Base-by-base conservation (phyloP, 1,140 invertebrate genomes). In the Drosophila simulans region DNA sequence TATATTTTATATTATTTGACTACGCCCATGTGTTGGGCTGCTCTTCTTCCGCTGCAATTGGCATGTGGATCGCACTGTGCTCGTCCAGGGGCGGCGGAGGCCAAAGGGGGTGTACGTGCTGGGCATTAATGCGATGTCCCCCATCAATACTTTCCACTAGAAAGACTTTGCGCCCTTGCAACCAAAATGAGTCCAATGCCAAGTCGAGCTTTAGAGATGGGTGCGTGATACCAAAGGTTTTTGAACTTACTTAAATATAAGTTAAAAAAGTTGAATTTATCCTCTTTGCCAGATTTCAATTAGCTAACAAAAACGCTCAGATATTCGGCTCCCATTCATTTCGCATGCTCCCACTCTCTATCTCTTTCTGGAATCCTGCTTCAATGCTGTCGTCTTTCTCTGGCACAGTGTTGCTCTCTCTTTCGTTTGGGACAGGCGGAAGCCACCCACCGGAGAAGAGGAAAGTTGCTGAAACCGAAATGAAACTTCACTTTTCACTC, bases 401-500 rank as follows among this genome's bases (percentile, higher is more conserved):
- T 71, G 1, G 12, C 10, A 22, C 45, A 13, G 22, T 43, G 22
- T 27, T 15, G 15, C 17, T 20, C n/a, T 58, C 49, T 53, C 20
- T 70, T 46, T 70, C 34, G 13, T 11, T 35, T 10, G 7, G 31
- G 46, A n/a, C 54, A n/a, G 51, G 31, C 35, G 54, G 66, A 73
- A 73, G 15, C 49, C 57, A 73, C 40, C 55, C 69, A 74, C 57
- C 70, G 56, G 51, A 25, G 43, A 15, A 56, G 72, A 76, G 72
- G 70, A 77, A 82, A 73, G 46, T 57, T 54, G 54, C 56, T 62
- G 51, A 72, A 77, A 85, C 75, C 51, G 58, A 85, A 85, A 85
- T 73, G 56, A 85, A 85, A 84, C 80, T 84, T 80, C 48, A 85
- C 81, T 84, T 85, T 85, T 85, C 53, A 77, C 74, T 78, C 48